Percentiles rank a stretch among this genome's conserved stretches.
Evolutionary conservation across 2,113 vertebrate genomes (phyloP).

Genomic region (Thryonomys swinderianus): DNA sequence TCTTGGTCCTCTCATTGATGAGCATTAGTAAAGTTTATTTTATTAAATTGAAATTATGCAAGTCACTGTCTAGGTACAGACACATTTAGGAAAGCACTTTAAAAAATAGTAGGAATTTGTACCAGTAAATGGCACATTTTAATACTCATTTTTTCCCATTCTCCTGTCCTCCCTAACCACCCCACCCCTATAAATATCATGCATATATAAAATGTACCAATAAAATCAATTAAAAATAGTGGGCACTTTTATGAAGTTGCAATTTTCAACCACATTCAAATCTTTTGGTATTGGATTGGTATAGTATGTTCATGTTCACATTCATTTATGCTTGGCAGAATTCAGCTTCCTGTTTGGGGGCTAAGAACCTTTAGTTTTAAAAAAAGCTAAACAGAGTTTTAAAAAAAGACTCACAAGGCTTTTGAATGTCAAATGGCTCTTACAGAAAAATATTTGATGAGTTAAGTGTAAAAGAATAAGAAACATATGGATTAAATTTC

Average conservation of each 20-base stretch:
- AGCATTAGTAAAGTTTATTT: not conserved
- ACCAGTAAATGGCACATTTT: too few species aligned
- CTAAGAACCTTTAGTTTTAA: constrained; percentile 22
- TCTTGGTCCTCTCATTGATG: not conserved
- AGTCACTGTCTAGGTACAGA: not conserved
- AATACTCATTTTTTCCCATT: too few species aligned
- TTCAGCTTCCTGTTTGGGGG: constrained; percentile 63
- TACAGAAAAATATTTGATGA: constrained; percentile 76
- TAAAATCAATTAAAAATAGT: not conserved
- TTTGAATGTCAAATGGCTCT: constrained; percentile 75
- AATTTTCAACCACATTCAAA: constrained; percentile 59
- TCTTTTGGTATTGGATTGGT: constrained; percentile 34
- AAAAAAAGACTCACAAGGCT: constrained; percentile 62
- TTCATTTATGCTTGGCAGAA: constrained; percentile 49
- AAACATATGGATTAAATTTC: constrained; percentile 81
- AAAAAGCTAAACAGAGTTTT: constrained; percentile 3
- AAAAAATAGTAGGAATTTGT: too few species aligned
- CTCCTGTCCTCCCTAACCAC: too few species aligned
- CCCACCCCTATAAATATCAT: too few species aligned
- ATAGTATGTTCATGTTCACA: constrained; percentile 30
- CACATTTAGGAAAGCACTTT: constrained; percentile 10
- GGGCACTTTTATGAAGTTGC: not conserved
- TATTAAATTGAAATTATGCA: constrained; percentile 32
- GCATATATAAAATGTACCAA: not conserved
- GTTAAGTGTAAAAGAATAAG: constrained; percentile 80